These are phyloP conservation scores for Drosophila ambigua DNA, from an alignment of 1,140 invertebrate species.

Conservation along the genomic window DNA sequence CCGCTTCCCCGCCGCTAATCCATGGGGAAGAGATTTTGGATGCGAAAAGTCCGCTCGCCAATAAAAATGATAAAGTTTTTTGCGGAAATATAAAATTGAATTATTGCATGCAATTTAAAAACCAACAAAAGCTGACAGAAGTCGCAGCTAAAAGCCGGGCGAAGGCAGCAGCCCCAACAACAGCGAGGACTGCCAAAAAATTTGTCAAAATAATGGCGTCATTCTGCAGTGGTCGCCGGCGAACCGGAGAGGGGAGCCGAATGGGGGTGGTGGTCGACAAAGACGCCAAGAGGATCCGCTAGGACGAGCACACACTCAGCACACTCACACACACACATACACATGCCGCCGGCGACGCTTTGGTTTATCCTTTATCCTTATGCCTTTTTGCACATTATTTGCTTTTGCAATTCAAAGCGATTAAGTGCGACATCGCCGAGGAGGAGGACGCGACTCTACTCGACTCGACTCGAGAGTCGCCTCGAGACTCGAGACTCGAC, in stretches of 20 bases:
- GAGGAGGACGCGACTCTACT: conserved; percentile 15
- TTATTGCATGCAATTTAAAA: conserved; percentile 83
- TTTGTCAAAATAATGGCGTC: conserved; percentile 83
- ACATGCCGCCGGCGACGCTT: conserved; percentile 64
- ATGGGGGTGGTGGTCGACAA: conserved; percentile 59
- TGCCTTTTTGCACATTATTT: conserved; percentile 81
- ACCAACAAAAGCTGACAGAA: conserved; percentile 78
- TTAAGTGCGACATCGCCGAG: conserved; percentile 69
- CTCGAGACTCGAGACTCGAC: conserved; percentile 28
- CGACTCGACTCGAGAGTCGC: conserved; percentile 33
- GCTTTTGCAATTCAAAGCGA: conserved; percentile 82
- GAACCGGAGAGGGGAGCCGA: background rate
- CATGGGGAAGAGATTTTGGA: conserved; percentile 1
- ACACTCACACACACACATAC: conserved; percentile 36
- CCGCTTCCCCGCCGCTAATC: conserved; percentile 21
- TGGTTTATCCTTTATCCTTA: conserved; percentile 81
- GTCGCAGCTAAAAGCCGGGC: conserved; percentile 71
- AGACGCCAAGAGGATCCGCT: conserved; percentile 70
- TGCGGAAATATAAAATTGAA: conserved; percentile 83
- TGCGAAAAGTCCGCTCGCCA: conserved; percentile 48
- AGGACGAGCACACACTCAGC: conserved; percentile 39
- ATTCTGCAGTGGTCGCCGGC: conserved; percentile 73
- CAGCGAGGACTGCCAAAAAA: conserved; percentile 77
- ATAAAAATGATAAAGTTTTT: conserved; percentile 79
- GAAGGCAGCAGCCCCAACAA: conserved; percentile 48